A percentile compares a stretch with the other conserved stretches of the same genome.
Evolutionary conservation across 2,888 invertebrate genomes (phyloP).

Genomic region (Poecilobothrus nobilitatus): DNA sequence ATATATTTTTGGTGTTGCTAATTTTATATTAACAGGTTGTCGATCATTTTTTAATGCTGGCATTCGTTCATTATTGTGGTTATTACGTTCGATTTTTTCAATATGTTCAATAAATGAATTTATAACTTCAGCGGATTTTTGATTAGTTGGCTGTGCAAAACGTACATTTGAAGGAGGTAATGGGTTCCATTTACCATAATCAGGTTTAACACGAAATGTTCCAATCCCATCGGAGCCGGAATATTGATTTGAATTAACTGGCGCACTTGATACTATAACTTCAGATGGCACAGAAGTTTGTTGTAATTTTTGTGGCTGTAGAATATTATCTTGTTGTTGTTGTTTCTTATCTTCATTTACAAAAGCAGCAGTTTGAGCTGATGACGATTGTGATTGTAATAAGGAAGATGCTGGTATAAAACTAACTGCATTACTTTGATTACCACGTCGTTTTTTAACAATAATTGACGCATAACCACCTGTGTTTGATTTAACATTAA

Average conservation of each 20-base stretch:
- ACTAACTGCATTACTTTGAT: conserved; percentile 37
- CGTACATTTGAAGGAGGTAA: conserved; percentile 29
- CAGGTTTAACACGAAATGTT: conserved; percentile 11
- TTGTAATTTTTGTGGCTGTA: conserved; percentile 9
- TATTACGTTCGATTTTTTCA: conserved; percentile 19
- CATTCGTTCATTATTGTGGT: conserved; percentile 14
- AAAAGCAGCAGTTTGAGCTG: not conserved
- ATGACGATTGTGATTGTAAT: not conserved
- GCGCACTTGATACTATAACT: not conserved
- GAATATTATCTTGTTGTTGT: not conserved
- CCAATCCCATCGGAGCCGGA: not conserved
- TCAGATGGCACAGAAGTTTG: not conserved
- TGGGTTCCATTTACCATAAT: conserved; percentile 42
- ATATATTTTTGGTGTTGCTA: conserved; percentile 47
- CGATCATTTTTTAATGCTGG: conserved; percentile 48
- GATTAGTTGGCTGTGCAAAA: conserved; percentile 22
- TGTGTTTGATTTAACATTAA: conserved; percentile 65
- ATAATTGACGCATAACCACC: conserved; percentile 70
- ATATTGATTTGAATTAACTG: conserved; percentile 12
- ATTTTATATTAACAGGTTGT: conserved; percentile 50
- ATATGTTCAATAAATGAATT: conserved; percentile 27
- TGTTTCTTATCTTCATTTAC: not conserved
- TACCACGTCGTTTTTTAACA: conserved; percentile 60
- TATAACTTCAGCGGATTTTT: conserved; percentile 24
- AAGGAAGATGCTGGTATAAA: conserved; percentile 9